A percentile compares a stretch with the other conserved stretches of the same genome.
Evolutionary conservation across 2,797 vertebrate genomes (phyloP).

Genomic region (Sebastes dallii): DNA sequence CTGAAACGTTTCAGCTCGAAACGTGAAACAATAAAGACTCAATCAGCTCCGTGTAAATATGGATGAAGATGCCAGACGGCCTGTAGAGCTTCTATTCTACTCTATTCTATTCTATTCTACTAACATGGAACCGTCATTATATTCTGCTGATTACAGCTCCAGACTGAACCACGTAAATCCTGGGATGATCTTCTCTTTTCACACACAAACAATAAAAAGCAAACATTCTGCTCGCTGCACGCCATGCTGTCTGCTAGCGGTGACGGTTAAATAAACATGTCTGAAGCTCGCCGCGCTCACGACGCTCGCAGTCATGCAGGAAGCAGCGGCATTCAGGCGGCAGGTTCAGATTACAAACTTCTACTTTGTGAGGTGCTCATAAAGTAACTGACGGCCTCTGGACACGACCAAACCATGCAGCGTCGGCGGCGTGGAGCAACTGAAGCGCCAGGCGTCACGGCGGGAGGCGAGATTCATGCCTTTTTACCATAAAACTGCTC

Average conservation of each 20-base stretch:
- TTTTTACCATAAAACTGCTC: slow-evolving; percentile 57
- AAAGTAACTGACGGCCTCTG: neutral
- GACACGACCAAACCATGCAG: slow-evolving; percentile 44
- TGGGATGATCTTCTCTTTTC: slow-evolving; percentile 17
- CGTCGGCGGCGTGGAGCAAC: neutral
- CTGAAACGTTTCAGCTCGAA: slow-evolving; percentile 36
- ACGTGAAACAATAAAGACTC: slow-evolving; percentile 44
- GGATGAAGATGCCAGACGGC: slow-evolving; percentile 2
- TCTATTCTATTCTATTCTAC: no score
- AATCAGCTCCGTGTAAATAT: slow-evolving; percentile 48
- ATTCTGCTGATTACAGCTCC: neutral
- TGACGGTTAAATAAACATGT: no score
- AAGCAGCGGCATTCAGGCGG: neutral
- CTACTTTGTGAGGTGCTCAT: neutral
- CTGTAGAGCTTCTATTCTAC: neutral
- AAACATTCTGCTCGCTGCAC: slow-evolving; percentile 22
- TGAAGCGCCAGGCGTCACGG: neutral
- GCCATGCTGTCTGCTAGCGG: slow-evolving; percentile 38
- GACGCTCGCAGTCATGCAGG: neutral
- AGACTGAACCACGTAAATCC: slow-evolving; percentile 16
- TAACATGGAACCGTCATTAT: no score
- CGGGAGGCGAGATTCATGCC: slow-evolving; percentile 28
- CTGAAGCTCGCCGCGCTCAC: neutral
- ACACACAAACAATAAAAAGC: slow-evolving; percentile 43
- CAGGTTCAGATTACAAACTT: neutral